Evolutionary conservation across 2,113 vertebrate genomes (phyloP).

Genomic region (Trichomycterus rosablanca): DNA sequence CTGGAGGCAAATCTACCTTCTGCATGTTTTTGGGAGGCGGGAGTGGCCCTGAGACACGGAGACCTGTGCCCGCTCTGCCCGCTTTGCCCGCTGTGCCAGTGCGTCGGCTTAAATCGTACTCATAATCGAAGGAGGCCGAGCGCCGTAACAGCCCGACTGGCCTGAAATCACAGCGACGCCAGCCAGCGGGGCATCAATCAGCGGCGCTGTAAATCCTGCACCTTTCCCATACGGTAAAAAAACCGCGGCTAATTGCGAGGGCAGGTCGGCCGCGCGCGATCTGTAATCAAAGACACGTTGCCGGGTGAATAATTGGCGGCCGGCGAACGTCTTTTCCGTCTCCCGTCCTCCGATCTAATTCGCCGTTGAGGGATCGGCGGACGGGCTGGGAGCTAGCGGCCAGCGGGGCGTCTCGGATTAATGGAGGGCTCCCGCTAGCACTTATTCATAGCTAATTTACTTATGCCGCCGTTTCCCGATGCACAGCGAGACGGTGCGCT

Average conservation of each 20-base stretch:
- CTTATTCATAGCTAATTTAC: slow-evolving; percentile 63
- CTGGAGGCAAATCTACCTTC: too few species aligned
- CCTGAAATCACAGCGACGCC: not conserved
- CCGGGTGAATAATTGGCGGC: slow-evolving; percentile 18
- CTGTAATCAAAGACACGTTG: slow-evolving; percentile 31
- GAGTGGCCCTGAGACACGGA: too few species aligned
- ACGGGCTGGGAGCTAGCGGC: slow-evolving; percentile 48
- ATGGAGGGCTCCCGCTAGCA: slow-evolving; percentile 52
- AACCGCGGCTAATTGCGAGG: slow-evolving; percentile 9
- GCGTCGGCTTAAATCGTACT: too few species aligned
- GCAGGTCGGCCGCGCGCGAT: slow-evolving; percentile 25
- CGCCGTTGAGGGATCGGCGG: slow-evolving; percentile 18
- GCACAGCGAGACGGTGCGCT: slow-evolving; percentile 39
- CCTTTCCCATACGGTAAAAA: slow-evolving; percentile 2
- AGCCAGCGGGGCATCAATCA: slow-evolving; percentile 15
- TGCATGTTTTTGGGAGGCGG: too few species aligned
- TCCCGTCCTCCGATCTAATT: slow-evolving; percentile 23
- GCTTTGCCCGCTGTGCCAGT: too few species aligned
- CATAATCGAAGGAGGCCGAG: too few species aligned
- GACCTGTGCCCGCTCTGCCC: too few species aligned
- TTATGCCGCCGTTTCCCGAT: slow-evolving; percentile 55
- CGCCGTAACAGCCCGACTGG: not conserved
- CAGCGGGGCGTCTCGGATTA: slow-evolving; percentile 50
- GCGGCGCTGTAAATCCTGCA: slow-evolving; percentile 23
- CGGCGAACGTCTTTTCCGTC: slow-evolving; percentile 16